Conservation (phyloP, 2,113 vertebrate species). For the Verasper variegatus region DNA sequence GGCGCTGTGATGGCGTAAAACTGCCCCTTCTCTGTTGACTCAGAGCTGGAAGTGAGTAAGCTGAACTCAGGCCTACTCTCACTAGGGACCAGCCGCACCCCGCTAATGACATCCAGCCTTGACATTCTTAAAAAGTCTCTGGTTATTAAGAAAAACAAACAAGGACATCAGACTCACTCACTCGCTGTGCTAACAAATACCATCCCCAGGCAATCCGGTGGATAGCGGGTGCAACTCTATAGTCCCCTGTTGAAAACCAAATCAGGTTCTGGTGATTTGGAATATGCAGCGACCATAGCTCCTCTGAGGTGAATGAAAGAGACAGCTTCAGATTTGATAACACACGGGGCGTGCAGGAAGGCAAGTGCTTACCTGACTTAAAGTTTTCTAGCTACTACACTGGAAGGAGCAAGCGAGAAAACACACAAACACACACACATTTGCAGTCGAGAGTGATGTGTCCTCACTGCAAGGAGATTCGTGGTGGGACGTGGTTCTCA, state of each 20-base stretch:
- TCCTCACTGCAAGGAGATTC: slow-evolving; percentile 49
- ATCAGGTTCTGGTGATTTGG: slow-evolving; percentile 50
- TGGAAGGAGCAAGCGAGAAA: slow-evolving; percentile 12
- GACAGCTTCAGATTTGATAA: slow-evolving; percentile 26
- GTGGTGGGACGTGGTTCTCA: slow-evolving; percentile 49
- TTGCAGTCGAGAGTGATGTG: slow-evolving; percentile 35
- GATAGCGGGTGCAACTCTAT: slow-evolving; percentile 47
- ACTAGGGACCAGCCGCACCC: slow-evolving; percentile 68
- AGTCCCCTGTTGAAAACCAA: slow-evolving; percentile 42
- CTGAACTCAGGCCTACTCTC: slow-evolving; percentile 72
- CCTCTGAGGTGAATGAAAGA: slow-evolving; percentile 28
- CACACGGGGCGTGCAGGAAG: slow-evolving; percentile 13
- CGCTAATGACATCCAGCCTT: slow-evolving; percentile 76
- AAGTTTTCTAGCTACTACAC: slow-evolving; percentile 6
- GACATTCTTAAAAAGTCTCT: slow-evolving; percentile 75
- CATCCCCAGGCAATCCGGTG: slow-evolving; percentile 43
- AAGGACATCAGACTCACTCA: slow-evolving; percentile 62
- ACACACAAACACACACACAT: slow-evolving; percentile 18
- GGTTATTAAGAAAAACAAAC: slow-evolving; percentile 79
- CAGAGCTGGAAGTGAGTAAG: slow-evolving; percentile 76
- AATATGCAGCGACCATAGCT: slow-evolving; percentile 9
- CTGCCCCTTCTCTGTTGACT: slow-evolving; percentile 74
- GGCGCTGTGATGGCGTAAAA: slow-evolving; percentile 63
- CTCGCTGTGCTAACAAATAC: slow-evolving; percentile 63
- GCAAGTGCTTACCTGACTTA: slow-evolving; percentile 24